Percentiles rank a stretch among this genome's conserved stretches.
phyloP scores from a whole-genome alignment of 2,113 vertebrate genomes.

The Tamias sibiricus region DNA sequence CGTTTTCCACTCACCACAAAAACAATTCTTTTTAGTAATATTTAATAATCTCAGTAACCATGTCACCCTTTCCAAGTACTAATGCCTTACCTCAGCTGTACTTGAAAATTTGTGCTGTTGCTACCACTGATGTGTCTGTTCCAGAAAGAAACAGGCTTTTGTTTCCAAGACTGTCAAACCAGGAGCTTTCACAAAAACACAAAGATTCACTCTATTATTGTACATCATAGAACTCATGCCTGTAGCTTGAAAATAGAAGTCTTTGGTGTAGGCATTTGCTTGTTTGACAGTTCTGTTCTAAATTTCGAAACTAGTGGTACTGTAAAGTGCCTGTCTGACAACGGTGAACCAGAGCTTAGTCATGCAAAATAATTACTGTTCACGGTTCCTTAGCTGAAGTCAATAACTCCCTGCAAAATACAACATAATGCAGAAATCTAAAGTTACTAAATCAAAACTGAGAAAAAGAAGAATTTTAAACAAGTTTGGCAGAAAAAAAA shows the following conservation, averaged over 20 bases:
- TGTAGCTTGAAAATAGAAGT: conserved; percentile 73
- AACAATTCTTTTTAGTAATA: background rate
- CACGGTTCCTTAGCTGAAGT: conserved; percentile 78
- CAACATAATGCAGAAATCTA: conserved; percentile 80
- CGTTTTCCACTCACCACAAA: background rate
- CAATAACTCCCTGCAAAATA: conserved; percentile 76
- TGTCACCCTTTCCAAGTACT: background rate
- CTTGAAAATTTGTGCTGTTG: conserved; percentile 38
- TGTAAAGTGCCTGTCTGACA: conserved; percentile 77
- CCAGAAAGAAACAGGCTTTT: conserved; percentile 60
- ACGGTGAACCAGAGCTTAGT: conserved; percentile 75
- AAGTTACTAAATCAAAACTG: conserved; percentile 75
- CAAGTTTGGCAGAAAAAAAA: conserved; percentile 29
- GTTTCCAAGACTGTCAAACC: conserved; percentile 72
- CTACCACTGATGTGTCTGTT: conserved; percentile 50
- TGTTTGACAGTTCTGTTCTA: conserved; percentile 81
- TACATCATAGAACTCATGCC: conserved; percentile 75
- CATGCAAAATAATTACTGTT: conserved; percentile 83
- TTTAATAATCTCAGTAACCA: background rate
- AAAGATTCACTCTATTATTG: conserved; percentile 66
- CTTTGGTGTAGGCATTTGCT: conserved; percentile 76
- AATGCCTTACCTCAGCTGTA: background rate
- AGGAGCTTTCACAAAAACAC: conserved; percentile 57
- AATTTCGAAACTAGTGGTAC: conserved; percentile 74
- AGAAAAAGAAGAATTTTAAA: conserved; percentile 71